Evolutionary conservation across 2,113 vertebrate species (phyloP), one percentile per base, ranked within the genome.

Genomic region (Ailurus styani): DNA sequence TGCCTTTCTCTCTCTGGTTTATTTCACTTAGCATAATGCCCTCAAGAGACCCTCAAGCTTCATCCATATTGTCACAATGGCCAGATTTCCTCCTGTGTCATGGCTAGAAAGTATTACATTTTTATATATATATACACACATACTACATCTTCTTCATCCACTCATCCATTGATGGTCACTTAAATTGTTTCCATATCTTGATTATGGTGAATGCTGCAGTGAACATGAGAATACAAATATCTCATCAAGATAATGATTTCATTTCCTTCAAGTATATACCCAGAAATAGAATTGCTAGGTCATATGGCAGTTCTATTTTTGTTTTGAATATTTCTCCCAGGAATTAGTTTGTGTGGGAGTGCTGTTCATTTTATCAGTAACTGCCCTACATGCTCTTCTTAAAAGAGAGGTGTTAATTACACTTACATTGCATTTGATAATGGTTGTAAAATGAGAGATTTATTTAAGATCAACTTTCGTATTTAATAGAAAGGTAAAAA

Each of bases 121-220:
- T 21, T 2, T 60, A 8, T 47, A 15, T 31, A 18, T 47, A 15
- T 7, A 34, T 17, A 66, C 4, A n/a, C 0, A 9, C 7, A n/a
- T 13, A 52, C 7, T 14, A 83, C 25, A 42, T 42, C 15, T 17
- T 55, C 78, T 83, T 83, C 60, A 60, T 20, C 55, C 25, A 83
- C 27, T 42, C 37, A 83, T 83, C 42, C 25, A 40, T 10, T 57
- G 79, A 42, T 42, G 37, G 81, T 12, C 55, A 31, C 14, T 82
- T 27, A 57, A 55, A 9, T 42, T 83, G 25, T 62, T 83, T 62
- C 9, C 37, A 31, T 62, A 42, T 7, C 27, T 60, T 83, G 81
- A 40, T 5, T 42, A 42, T 31, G 9, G 9, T 83, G 55, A 45
- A 45, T 45, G 15, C 37, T 45, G 40, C 27, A 77, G 42, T 45